Evolutionary conservation across 2,797 vertebrate genomes (phyloP), one percentile per base, ranked within the genome.

Genomic region (Poecilia wingei): DNA sequence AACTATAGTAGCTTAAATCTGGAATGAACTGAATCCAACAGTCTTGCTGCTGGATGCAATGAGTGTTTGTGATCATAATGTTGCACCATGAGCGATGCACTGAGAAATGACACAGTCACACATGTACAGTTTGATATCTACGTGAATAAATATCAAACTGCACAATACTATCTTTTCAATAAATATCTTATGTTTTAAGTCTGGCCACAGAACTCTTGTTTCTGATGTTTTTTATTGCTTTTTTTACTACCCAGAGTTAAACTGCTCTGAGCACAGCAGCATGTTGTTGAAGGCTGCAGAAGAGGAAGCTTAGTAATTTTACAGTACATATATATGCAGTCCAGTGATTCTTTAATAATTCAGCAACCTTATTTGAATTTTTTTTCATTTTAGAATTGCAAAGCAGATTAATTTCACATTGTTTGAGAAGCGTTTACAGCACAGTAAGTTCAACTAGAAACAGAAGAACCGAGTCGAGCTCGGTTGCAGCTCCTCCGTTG

Each of bases 361-460:
- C 57, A 61, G 3, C 6, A 12, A 55, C 49, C 49, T 41, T 39
- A 55, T 39, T 74, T 74, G 6, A 41, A 22, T 75, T 61, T 46
- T n/a, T n/a, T 10, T 31, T 59, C 3, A n/a, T 59, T 57, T 59
- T 75, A 10, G 28, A 59, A 59, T 59, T 59, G 55, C 36, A 61
- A 75, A 75, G 55, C 55, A 75, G 55, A 61, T 59, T 59, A 75
- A 75, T 31, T 20, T 43, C 10, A 43, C 10, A n/a, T 28, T 45
- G 41, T 45, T 70, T 45, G 74, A 46, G n/a, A 61, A 74, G 28
- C 43, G 18, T 75, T 75, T 59, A 46, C 59, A 75, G 59, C 57
- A 33, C 18, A 45, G 28, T 10, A 64, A 75, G 59, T 1, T 64
- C 5, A 46, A 46, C 18, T 13, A 64, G 59, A 75, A 75, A 64